Evolutionary conservation across 2,797 vertebrate genomes (phyloP).

Genomic region (Peromyscus aztecus): DNA sequence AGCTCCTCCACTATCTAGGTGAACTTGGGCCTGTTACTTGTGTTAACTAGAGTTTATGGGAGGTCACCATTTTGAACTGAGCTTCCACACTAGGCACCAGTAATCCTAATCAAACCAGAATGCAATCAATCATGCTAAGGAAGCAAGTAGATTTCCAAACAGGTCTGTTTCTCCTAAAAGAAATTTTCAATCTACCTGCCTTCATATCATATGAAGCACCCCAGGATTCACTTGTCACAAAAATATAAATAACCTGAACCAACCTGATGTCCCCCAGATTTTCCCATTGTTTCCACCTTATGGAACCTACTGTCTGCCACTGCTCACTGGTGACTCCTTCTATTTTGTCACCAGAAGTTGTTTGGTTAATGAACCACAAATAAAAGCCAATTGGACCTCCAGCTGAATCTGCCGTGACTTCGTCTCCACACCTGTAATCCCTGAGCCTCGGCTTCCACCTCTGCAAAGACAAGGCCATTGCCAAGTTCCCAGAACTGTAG

Average conservation of each 20-base stretch:
- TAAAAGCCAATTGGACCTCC: background rate
- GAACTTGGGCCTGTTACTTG: too few relatives aligned
- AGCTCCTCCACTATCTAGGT: background rate
- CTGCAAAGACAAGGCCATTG: too few relatives aligned
- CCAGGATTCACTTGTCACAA: background rate
- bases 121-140: too few relatives aligned
- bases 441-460: background rate
- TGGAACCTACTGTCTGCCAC: background rate
- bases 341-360: background rate
- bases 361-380: background rate
- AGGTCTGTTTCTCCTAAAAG: background rate
- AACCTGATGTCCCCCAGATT: background rate
- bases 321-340: background rate
- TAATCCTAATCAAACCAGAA: background rate
- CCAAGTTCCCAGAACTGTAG: background rate
- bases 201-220: background rate
- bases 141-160: background rate
- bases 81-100: too few relatives aligned
- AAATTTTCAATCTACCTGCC: background rate
- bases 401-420: background rate
- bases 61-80: background rate
- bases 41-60: background rate
- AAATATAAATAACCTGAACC: background rate
- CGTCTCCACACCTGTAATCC: background rate
- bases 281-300: background rate